These are phyloP conservation scores for Pseudopleuronectes americanus DNA, from an alignment of 2,797 vertebrate genomes.

Conservation along the genomic window DNA sequence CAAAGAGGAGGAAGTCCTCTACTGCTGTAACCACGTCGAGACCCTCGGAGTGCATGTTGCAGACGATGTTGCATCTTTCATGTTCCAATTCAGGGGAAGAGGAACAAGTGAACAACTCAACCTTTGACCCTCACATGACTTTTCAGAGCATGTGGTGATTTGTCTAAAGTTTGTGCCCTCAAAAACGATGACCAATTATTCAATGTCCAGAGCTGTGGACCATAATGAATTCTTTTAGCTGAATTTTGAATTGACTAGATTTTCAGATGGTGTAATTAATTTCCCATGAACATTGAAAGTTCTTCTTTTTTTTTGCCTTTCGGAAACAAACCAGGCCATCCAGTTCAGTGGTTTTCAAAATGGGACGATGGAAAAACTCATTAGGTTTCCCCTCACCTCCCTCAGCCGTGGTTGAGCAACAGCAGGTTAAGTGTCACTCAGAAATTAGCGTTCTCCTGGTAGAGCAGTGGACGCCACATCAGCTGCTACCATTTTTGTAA, in stretches of 20 bases:
- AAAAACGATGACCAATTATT: slow-evolving; percentile 58
- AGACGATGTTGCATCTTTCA: slow-evolving; percentile 82
- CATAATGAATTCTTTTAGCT: slow-evolving; percentile 57
- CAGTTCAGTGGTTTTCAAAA: slow-evolving; percentile 90
- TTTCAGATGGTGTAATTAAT: slow-evolving; percentile 61
- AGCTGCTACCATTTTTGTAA: slow-evolving; percentile 89
- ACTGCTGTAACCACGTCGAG: slow-evolving; percentile 59
- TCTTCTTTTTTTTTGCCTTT: slow-evolving; percentile 53
- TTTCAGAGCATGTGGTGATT: slow-evolving; percentile 69
- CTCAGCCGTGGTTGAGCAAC: slow-evolving; percentile 80
- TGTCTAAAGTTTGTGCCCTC: slow-evolving; percentile 65
- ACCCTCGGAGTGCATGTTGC: slow-evolving; percentile 70
- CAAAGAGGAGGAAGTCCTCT: slow-evolving; percentile 79
- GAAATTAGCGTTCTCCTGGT: slow-evolving; percentile 84
- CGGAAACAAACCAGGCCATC: slow-evolving; percentile 88
- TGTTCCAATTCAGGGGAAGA: slow-evolving; percentile 74
- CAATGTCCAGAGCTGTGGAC: slow-evolving; percentile 37
- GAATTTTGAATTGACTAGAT: slow-evolving; percentile 51
- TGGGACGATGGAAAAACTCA: slow-evolving; percentile 75
- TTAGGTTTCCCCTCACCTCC: slow-evolving; percentile 75
- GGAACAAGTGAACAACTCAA: slow-evolving; percentile 75
- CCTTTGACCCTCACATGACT: slow-evolving; percentile 73
- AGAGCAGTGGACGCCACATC: slow-evolving; percentile 83
- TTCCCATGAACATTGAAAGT: slow-evolving; percentile 63
- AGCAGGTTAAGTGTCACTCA: slow-evolving; percentile 86